Conservation (phyloP, 1,140 invertebrate genomes). For the Calliopsis andreniformis region DNA sequence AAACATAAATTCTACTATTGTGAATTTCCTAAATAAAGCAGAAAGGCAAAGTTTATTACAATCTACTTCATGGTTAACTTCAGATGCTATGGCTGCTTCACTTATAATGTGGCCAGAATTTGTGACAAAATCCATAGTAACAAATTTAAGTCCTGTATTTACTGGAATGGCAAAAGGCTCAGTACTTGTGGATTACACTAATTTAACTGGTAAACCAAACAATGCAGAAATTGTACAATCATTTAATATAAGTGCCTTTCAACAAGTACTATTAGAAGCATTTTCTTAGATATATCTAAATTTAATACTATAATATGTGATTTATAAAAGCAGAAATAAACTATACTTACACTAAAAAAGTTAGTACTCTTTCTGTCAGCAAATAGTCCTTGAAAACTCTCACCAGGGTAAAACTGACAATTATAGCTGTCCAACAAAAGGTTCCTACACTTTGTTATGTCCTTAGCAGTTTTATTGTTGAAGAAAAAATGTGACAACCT, state of each 20-base stretch:
- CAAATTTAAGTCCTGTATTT: slow-evolving; percentile 57
- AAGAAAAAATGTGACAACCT: slow-evolving; percentile 92
- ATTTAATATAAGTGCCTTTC: slow-evolving; percentile 56
- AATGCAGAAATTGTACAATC: slow-evolving; percentile 67
- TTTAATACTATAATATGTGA: neutral
- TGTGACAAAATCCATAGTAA: slow-evolving; percentile 38
- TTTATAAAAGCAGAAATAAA: slow-evolving; percentile 34
- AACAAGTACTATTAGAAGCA: slow-evolving; percentile 57
- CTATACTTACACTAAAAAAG: slow-evolving; percentile 91
- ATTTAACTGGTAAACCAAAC: slow-evolving; percentile 37
- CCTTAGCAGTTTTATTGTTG: slow-evolving; percentile 86
- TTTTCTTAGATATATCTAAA: slow-evolving; percentile 38
- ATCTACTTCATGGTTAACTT: slow-evolving; percentile 60
- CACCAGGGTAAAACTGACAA: slow-evolving; percentile 83
- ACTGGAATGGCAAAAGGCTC: slow-evolving; percentile 60
- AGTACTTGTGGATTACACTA: slow-evolving; percentile 64
- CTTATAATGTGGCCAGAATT: slow-evolving; percentile 70
- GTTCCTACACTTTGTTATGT: slow-evolving; percentile 87
- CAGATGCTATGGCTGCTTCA: slow-evolving; percentile 71
- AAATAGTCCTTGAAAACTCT: slow-evolving; percentile 90
- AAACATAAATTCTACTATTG: slow-evolving; percentile 65
- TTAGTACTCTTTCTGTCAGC: slow-evolving; percentile 91
- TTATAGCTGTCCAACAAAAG: slow-evolving; percentile 87
- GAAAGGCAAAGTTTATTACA: slow-evolving; percentile 67
- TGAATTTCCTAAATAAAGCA: slow-evolving; percentile 79